phyloP scores from a whole-genome alignment of 2,797 vertebrate species.

The Myiotriccus ornatus region DNA sequence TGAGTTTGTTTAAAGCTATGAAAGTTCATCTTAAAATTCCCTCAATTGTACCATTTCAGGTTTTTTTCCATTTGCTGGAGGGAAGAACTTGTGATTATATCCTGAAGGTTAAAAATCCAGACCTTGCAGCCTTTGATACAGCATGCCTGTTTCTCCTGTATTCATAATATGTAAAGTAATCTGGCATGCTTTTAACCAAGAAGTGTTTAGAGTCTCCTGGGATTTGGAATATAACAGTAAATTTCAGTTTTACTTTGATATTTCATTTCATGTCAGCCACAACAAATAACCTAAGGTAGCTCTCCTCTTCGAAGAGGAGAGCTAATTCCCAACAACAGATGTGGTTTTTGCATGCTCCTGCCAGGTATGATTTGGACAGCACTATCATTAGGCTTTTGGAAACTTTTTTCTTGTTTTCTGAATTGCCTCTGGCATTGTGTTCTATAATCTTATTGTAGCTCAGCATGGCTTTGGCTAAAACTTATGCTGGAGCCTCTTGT shows the following conservation, averaged over 20 bases:
- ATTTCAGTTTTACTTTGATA: slow-evolving; percentile 45
- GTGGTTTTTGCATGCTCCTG: slow-evolving; percentile 20
- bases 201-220: slow-evolving; percentile 8
- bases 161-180: not conserved
- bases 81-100: not conserved
- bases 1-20: not conserved
- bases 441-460: not conserved
- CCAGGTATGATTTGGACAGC: slow-evolving; percentile 49
- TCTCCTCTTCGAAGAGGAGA: not conserved
- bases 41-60: not conserved
- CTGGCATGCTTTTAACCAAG: not conserved
- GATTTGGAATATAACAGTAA: slow-evolving; percentile 1
- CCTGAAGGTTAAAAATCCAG: not conserved
- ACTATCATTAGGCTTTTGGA: not conserved
- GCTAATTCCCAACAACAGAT: slow-evolving; percentile 62
- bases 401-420: not conserved
- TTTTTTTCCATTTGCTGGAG: not conserved
- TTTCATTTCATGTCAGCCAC: slow-evolving; percentile 46
- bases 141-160: not conserved
- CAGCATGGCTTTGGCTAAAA: not conserved
- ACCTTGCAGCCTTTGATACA: not conserved
- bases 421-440: not conserved
- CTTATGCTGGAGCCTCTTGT: not conserved
- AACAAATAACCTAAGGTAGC: slow-evolving; percentile 38
- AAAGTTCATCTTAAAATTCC: not conserved